Base-by-base conservation (phyloP, 2,797 vertebrate genomes). In the Sylvilagus floridanus region DNA sequence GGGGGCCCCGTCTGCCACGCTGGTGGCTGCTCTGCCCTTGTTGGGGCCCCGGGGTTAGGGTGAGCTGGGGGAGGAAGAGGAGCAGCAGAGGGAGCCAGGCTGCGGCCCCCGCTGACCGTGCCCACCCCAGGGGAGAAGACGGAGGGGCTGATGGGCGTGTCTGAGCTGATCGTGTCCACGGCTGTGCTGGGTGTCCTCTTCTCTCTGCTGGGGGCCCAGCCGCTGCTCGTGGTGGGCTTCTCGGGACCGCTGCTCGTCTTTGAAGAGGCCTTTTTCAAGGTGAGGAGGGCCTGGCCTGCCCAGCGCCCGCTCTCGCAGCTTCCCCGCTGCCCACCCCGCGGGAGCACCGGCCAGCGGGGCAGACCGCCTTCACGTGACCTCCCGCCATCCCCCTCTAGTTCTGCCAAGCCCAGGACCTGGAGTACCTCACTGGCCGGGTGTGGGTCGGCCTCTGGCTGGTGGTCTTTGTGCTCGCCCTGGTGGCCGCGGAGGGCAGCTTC, bases 361-460 rank as follows among this genome's bases (percentile, higher is more conserved):
- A 37, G 71, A n/a, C 7, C 0, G 0, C 54, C 57, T 1, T 26
- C 50, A 50, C 62, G 65, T 92, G 30, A 94, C 66, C 63, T 5
- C 30, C 5, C 22, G 4, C 16, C 24, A 19, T 60, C 12, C 54
- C 32, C 81, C 26, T 88, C 97, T 98, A 99, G 99, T 99, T 99
- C 98, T 99, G 99, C 97, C 98, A 99, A 96, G 98, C 98, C 85
- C 99, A 99, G 96, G 98, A 98, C 90, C 99, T 99, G 52, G 99
- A 99, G 97, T 99, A 99, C 98, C 98, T 99, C 93, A 99, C 99
- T 0, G 99, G 99, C 84, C 99, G 99, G 7, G 99, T 99, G 94
- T 99, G 99, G 99, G 99, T 99, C 24, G 99, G 99, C 30, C 99
- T 99, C 94, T 99, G 99, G 99, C 99, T 99, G 96, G 98, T 99